Evolutionary conservation across 2,888 invertebrate genomes (phyloP).

Genomic region (Coelinius sp.): DNA sequence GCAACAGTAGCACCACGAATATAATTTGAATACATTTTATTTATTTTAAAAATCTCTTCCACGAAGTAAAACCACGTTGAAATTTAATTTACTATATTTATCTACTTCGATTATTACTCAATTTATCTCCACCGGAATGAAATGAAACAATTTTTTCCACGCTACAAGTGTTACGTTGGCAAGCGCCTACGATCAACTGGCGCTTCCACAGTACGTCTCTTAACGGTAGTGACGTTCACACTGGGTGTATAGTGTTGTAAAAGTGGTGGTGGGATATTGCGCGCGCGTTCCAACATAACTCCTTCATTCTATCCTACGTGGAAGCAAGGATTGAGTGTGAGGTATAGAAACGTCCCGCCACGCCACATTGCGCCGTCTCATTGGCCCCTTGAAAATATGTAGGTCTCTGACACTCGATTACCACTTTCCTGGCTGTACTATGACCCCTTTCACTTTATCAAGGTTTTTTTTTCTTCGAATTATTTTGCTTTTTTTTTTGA

Average conservation of each 20-base stretch:
- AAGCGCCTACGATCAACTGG: slow-evolving; percentile 61
- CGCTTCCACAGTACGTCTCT: slow-evolving; percentile 42
- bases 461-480: slow-evolving; percentile 37
- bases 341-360: slow-evolving; percentile 47
- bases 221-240: slow-evolving; percentile 35
- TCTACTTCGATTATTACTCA: too few species aligned
- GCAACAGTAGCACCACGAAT: slow-evolving; percentile 46
- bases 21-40: slow-evolving; percentile 36
- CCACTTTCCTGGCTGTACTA: slow-evolving; percentile 8
- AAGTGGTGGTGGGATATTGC: slow-evolving; percentile 27
- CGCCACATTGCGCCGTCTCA: slow-evolving; percentile 71
- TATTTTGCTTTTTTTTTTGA: slow-evolving; percentile 13
- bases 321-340: slow-evolving; percentile 17
- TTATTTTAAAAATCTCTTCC: neutral
- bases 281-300: neutral
- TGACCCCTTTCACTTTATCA: slow-evolving; percentile 34
- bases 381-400: slow-evolving; percentile 68
- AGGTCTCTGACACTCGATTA: slow-evolving; percentile 58
- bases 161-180: slow-evolving; percentile 44
- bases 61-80: too few species aligned
- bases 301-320: neutral
- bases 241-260: slow-evolving; percentile 18
- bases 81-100: too few species aligned
- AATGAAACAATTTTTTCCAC: slow-evolving; percentile 44
- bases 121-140: too few species aligned